Percentiles rank a stretch among this genome's conserved stretches.
These are phyloP conservation scores for Macropis europaea DNA, from an alignment of 2,888 invertebrate species.

Conservation along the genomic window DNA sequence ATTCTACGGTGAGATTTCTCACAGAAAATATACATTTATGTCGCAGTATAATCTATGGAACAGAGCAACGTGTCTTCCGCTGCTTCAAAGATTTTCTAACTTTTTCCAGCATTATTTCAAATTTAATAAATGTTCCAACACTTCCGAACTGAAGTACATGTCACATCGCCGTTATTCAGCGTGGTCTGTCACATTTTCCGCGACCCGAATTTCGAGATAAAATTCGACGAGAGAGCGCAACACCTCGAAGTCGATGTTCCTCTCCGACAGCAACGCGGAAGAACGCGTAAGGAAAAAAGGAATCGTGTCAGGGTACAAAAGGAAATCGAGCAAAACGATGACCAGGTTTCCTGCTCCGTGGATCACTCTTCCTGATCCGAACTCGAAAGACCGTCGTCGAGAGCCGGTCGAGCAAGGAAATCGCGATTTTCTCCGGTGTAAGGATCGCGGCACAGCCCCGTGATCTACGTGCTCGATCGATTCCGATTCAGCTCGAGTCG, in stretches of 20 bases:
- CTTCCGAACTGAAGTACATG: no score
- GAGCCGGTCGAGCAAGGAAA: constrained; percentile 31
- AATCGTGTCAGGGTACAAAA: constrained; percentile 19
- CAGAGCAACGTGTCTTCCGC: no score
- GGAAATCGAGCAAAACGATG: constrained; percentile 32
- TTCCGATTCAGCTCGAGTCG: constrained; percentile 11
- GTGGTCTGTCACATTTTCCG: no score
- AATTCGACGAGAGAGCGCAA: not conserved
- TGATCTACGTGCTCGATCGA: no score
- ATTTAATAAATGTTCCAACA: no score
- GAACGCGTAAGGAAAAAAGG: constrained; percentile 8
- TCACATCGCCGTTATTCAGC: no score
- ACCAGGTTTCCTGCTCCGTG: constrained; percentile 45
- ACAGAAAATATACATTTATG: no score
- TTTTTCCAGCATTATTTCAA: no score
- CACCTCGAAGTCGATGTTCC: constrained; percentile 13
- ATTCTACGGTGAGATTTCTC: no score
- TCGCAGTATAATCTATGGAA: no score
- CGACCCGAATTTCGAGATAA: no score
- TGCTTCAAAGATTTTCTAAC: no score
- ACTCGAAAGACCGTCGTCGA: constrained; percentile 21
- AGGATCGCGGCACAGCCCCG: not conserved
- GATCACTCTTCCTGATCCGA: constrained; percentile 52
- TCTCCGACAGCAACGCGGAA: constrained; percentile 39
- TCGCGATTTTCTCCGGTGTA: constrained; percentile 24